Conservation (phyloP, 2,888 invertebrate species). For the Anaspis maculata region DNA sequence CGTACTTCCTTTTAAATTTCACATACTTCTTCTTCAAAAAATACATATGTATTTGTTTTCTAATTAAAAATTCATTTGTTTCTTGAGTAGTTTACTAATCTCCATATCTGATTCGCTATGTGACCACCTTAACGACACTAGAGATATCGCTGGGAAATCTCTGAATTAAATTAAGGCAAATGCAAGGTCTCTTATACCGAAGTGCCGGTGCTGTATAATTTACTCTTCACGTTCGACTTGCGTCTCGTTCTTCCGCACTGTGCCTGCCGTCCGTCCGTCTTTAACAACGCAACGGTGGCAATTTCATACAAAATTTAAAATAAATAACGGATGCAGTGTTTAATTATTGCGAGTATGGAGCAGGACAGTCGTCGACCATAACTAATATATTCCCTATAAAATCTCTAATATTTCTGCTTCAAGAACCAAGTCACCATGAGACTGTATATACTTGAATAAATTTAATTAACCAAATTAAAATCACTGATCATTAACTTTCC, state of each 20-base stretch:
- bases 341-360: constrained; percentile 35
- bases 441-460: constrained; percentile 24
- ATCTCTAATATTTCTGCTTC: constrained; percentile 33
- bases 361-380: constrained; percentile 36
- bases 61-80: constrained; percentile 36
- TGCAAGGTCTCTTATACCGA: constrained; percentile 33
- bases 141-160: constrained; percentile 36
- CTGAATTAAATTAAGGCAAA: constrained; percentile 36
- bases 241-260: constrained; percentile 19
- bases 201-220: constrained; percentile 29
- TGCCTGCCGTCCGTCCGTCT: constrained; percentile 7
- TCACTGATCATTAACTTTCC: constrained; percentile 13
- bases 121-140: constrained; percentile 37
- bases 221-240: constrained; percentile 22
- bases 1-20: constrained; percentile 27
- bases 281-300: constrained; percentile 14
- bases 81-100: constrained; percentile 36
- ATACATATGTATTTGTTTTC: constrained; percentile 35
- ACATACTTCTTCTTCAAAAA: constrained; percentile 33
- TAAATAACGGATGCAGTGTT: constrained; percentile 35
- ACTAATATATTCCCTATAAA: constrained; percentile 37
- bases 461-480: constrained; percentile 19
- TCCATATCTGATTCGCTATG: constrained; percentile 38
- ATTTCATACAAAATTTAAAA: constrained; percentile 27
- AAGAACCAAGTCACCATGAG: constrained; percentile 32